These are phyloP conservation scores for Dasypolia templi DNA, from an alignment of 2,888 invertebrate species.

Conservation along the genomic window DNA sequence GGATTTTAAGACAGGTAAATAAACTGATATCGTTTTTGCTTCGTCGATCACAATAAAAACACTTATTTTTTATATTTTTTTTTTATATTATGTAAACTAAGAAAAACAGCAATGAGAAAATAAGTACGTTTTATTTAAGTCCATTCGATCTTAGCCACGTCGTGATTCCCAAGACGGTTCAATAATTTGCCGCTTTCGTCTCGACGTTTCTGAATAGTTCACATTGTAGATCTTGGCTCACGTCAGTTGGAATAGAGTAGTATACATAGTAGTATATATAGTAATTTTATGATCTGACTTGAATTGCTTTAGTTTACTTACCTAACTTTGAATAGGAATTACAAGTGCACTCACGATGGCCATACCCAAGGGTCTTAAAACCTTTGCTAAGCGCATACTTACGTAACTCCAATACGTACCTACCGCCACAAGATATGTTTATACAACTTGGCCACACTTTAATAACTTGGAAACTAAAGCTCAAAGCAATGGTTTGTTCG, in stretches of 20 bases:
- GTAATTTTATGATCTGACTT: neutral
- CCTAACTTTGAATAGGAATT: neutral
- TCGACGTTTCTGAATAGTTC: neutral
- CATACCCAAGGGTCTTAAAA: neutral
- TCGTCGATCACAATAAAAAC: neutral
- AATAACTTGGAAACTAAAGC: slow-evolving; percentile 56
- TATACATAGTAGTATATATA: too few species aligned
- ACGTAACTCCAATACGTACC: slow-evolving; percentile 13
- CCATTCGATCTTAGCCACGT: neutral
- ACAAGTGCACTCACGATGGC: neutral
- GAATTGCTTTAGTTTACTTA: neutral
- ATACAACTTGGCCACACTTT: slow-evolving; percentile 46
- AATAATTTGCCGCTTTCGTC: slow-evolving; percentile 1
- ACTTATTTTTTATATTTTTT: too few species aligned
- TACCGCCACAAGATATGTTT: slow-evolving; percentile 40
- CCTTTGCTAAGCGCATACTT: slow-evolving; percentile 11
- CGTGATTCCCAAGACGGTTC: neutral
- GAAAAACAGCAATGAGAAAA: neutral
- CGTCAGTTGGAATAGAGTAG: neutral
- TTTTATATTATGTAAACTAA: neutral
- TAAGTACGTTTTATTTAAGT: neutral
- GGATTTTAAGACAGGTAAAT: neutral
- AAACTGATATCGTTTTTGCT: neutral
- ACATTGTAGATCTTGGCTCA: neutral
- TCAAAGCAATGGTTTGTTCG: slow-evolving; percentile 54